Evolutionary conservation across 2,797 vertebrate genomes (phyloP), one percentile per base, ranked within the genome.

Genomic region (Pachyuromys duprasi): DNA sequence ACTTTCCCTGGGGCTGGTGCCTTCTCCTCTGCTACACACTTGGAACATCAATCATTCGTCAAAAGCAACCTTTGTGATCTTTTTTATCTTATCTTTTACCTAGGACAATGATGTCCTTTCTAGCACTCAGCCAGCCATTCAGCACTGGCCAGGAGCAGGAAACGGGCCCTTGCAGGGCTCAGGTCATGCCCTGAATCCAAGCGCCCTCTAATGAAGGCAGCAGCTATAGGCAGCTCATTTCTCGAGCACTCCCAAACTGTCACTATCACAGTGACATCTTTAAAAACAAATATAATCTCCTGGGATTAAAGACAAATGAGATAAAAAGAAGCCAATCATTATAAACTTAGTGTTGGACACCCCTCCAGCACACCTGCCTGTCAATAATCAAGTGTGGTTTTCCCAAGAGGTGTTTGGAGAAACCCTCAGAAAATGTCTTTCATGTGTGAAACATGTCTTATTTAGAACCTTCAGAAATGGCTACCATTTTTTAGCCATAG

Each of bases 351-450:
- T 60, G 28, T 28, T 89, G 95, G 94, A 63, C 0, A 18, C 20
- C n/a, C 39, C 67, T 42, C 36, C 5, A 12, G 39, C 14, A 8
- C 1, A 22, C 31, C 28, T 83, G 49, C 67, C 9, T 87, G 97
- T 91, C 65, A 89, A 86, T 95, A 92, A 97, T 74, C 96, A 81
- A 6, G 45, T n/a, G 72, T 2, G 8, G 76, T 72, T 82, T 53
- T 95, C 86, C 62, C n/a, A 0, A 92, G 97, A 97, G 87, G 31
- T 97, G 82, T 89, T 96, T 75, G 94, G 5, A 13, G 72, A 96
- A 97, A 93, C 42, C 65, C 83, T 92, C 92, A 93, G 87, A 96
- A 98, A 96, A 86, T 49, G 1, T 76, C 86, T 97, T 93, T 91
- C 86, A 39, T 31, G 36, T 2, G 78, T 65, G 79, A 36, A 72